phyloP scores from a whole-genome alignment of 2,113 vertebrate genomes.

The Pterocles burchelli region DNA sequence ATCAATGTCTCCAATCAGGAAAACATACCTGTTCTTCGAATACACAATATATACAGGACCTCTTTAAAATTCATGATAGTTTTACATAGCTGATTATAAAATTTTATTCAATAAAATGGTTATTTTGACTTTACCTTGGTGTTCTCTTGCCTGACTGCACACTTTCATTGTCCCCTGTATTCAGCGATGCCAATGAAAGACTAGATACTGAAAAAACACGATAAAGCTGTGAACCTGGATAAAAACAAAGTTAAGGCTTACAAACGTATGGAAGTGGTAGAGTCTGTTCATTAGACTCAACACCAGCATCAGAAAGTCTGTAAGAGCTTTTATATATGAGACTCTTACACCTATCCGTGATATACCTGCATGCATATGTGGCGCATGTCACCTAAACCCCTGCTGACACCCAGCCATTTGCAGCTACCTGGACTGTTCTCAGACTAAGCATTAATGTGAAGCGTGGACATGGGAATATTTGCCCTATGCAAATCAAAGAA shows the following conservation, averaged over 20 bases:
- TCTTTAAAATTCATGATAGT: not conserved
- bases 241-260: slow-evolving; percentile 74
- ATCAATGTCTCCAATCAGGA: not conserved
- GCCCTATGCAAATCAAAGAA: not conserved
- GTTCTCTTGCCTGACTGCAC: slow-evolving; percentile 91
- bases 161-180: slow-evolving; percentile 89
- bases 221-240: slow-evolving; percentile 82
- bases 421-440: not conserved
- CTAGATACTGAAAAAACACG: slow-evolving; percentile 94
- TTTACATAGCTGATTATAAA: not conserved
- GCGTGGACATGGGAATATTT: not conserved
- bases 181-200: slow-evolving; percentile 93
- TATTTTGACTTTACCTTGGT: slow-evolving; percentile 82
- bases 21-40: not conserved
- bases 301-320: slow-evolving; percentile 46
- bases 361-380: slow-evolving; percentile 64
- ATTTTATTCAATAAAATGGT: not conserved
- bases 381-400: not conserved
- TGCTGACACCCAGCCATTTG: not conserved
- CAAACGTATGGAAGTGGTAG: slow-evolving; percentile 48
- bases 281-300: slow-evolving; percentile 67
- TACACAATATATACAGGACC: not conserved
- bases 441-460: not conserved
- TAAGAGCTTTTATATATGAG: not conserved
- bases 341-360: not conserved